Evolutionary conservation across 2,888 invertebrate genomes (phyloP).

Genomic region (Phorcus lineatus): DNA sequence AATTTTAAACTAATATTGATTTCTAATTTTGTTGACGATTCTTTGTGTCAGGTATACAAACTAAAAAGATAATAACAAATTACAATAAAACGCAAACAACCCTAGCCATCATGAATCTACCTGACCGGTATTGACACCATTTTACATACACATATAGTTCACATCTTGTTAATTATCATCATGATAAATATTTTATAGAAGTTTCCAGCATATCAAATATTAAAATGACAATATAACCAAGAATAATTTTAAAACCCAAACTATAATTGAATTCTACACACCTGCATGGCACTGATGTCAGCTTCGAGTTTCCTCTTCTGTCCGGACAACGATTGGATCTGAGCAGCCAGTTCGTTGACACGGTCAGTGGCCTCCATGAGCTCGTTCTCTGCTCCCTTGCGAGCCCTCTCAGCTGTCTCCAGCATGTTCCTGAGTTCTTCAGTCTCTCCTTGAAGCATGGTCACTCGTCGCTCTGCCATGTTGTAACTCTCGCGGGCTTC

Average conservation of each 20-base stretch:
- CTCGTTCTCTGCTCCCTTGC: constrained; percentile 98
- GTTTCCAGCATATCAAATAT: too few relatives aligned
- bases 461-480: constrained; percentile 97
- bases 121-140: too few relatives aligned
- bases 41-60: too few relatives aligned
- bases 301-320: constrained; percentile 99
- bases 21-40: too few relatives aligned
- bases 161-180: too few relatives aligned
- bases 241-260: background rate
- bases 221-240: too few relatives aligned
- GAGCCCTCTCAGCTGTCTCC: constrained; percentile 94
- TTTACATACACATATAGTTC: too few relatives aligned
- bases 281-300: constrained; percentile 97
- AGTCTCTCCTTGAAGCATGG: constrained; percentile 97
- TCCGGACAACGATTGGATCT: constrained; percentile 93
- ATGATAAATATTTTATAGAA: too few relatives aligned
- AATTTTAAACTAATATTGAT: too few relatives aligned
- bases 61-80: too few relatives aligned
- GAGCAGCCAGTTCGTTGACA: constrained; percentile 95
- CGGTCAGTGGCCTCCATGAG: constrained; percentile 98
- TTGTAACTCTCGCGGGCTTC: constrained; percentile 98
- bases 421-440: constrained; percentile 97
- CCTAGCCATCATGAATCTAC: too few relatives aligned
- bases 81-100: too few relatives aligned
- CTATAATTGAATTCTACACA: constrained; percentile 68